Conservation (phyloP, 1,140 invertebrate genomes). For the Neodiprion pinetum region DNA sequence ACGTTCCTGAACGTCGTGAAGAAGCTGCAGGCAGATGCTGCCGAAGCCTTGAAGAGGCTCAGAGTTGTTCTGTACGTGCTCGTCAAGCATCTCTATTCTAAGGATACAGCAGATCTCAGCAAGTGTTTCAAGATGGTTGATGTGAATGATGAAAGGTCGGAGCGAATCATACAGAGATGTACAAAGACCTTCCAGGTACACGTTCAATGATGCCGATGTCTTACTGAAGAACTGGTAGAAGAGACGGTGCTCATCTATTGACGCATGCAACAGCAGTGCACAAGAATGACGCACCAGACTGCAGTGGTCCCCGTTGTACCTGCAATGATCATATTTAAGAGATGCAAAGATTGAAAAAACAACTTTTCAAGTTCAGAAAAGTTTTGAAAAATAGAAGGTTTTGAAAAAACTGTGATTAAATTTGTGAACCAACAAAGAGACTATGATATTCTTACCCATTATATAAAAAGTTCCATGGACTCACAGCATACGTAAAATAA, state of each 20-base stretch:
- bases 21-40: slow-evolving; percentile 80
- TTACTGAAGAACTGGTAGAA: slow-evolving; percentile 89
- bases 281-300: slow-evolving; percentile 86
- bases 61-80: slow-evolving; percentile 86
- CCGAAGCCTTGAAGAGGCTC: slow-evolving; percentile 83
- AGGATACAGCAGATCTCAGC: slow-evolving; percentile 96
- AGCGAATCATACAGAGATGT: slow-evolving; percentile 91
- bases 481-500: too few relatives aligned
- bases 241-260: slow-evolving; percentile 89
- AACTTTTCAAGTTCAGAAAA: slow-evolving; percentile 65
- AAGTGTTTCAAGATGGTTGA: slow-evolving; percentile 96
- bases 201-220: slow-evolving; percentile 69
- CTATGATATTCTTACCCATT: too few relatives aligned
- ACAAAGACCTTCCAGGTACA: slow-evolving; percentile 86
- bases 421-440: too few relatives aligned
- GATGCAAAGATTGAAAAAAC: too few relatives aligned
- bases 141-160: slow-evolving; percentile 95
- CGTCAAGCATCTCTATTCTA: slow-evolving; percentile 92
- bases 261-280: slow-evolving; percentile 88
- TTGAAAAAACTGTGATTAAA: too few relatives aligned
- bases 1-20: slow-evolving; percentile 96
- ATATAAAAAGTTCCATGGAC: too few relatives aligned
- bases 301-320: slow-evolving; percentile 84
- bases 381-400: too few relatives aligned
- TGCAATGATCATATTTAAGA: slow-evolving; percentile 38